Conservation (phyloP, 2,113 vertebrate genomes). For the Paratilapia polleni region DNA sequence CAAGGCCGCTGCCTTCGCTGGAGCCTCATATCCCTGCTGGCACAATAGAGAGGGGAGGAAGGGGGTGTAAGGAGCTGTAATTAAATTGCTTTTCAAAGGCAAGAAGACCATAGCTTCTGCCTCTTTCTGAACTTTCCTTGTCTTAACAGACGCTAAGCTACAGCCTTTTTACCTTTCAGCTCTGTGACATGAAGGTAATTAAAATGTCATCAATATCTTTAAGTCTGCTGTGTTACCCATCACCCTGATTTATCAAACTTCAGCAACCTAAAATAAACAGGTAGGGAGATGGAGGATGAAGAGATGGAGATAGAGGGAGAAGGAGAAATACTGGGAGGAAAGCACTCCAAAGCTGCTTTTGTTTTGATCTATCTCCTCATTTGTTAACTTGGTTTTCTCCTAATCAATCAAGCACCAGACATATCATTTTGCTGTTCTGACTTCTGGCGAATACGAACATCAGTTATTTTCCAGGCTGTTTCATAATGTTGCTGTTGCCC, state of each 20-base stretch:
- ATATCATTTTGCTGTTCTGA: slow-evolving; percentile 32
- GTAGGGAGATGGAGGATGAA: neutral
- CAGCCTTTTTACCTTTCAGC: slow-evolving; percentile 82
- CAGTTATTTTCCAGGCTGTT: slow-evolving; percentile 42
- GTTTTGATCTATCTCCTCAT: slow-evolving; percentile 58
- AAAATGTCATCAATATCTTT: slow-evolving; percentile 77
- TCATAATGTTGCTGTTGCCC: slow-evolving; percentile 46
- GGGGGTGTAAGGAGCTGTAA: slow-evolving; percentile 80
- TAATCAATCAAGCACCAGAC: slow-evolving; percentile 49
- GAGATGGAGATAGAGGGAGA: neutral
- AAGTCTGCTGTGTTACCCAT: slow-evolving; percentile 21
- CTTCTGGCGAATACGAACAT: neutral
- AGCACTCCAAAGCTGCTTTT: slow-evolving; percentile 4
- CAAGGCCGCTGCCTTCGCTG: slow-evolving; percentile 82
- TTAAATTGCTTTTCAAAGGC: slow-evolving; percentile 92
- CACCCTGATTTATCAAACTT: slow-evolving; percentile 62
- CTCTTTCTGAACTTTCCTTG: slow-evolving; percentile 79
- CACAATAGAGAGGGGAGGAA: neutral
- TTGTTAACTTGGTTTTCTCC: slow-evolving; percentile 52
- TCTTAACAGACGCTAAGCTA: slow-evolving; percentile 79
- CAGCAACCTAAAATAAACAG: slow-evolving; percentile 66
- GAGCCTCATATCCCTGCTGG: slow-evolving; percentile 72
- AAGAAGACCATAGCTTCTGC: slow-evolving; percentile 87
- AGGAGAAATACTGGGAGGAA: neutral
- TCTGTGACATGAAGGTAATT: slow-evolving; percentile 61